A percentile compares a stretch with the other conserved stretches of the same genome.
Conservation (phyloP, 2,888 invertebrate genomes). For the Adela reaumurella region DNA sequence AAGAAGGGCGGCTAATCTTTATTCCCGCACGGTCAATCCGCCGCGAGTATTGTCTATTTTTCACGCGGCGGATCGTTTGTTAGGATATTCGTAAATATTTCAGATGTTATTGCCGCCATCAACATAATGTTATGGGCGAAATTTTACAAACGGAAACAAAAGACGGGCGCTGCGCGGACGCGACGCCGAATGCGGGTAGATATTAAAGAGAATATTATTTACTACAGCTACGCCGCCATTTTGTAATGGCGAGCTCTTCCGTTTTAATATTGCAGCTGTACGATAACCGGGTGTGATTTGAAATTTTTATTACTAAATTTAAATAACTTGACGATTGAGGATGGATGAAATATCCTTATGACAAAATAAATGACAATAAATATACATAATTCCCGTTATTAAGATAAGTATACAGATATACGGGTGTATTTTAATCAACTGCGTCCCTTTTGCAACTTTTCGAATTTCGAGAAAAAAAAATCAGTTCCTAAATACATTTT, state of each 20-base stretch:
- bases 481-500: no score
- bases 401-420: no score
- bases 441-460: no score
- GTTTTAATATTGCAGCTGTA: background rate
- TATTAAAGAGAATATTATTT: slow-evolving; percentile 32
- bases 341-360: no score
- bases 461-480: no score
- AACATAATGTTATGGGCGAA: slow-evolving; percentile 54
- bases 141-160: slow-evolving; percentile 52
- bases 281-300: background rate
- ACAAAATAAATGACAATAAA: no score
- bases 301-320: background rate
- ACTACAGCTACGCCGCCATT: slow-evolving; percentile 22
- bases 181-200: slow-evolving; percentile 25
- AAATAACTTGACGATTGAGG: background rate
- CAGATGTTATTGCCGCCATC: slow-evolving; percentile 51
- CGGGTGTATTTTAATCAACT: no score
- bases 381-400: no score
- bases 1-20: slow-evolving; percentile 25
- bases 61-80: slow-evolving; percentile 44
- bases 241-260: slow-evolving; percentile 1
- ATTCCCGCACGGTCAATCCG: slow-evolving; percentile 41
- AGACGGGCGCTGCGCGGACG: slow-evolving; percentile 44
- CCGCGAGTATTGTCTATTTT: slow-evolving; percentile 36
- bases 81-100: slow-evolving; percentile 54